Base-by-base conservation (phyloP, 2,888 invertebrate genomes). In the Mythimna impura region DNA sequence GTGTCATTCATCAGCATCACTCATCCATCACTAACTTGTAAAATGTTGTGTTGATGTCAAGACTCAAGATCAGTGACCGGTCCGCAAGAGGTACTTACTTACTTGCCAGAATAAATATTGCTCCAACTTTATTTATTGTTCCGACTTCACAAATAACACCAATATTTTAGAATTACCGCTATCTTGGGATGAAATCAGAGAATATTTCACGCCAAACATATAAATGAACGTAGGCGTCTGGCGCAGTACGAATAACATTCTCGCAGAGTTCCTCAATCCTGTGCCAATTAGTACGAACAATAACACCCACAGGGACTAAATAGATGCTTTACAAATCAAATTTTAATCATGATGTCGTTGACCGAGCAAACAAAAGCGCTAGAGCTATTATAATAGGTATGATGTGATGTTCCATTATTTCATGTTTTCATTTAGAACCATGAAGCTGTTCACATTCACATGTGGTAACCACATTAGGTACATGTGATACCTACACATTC, bases 281-380 rank as follows among this genome's bases (percentile, higher is more conserved):
- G 70, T 61, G 91, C 81, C 79, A 83, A 81, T 80, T 83, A 81
- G 71, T 80, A 79, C 84, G 88, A 90, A 92, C 93, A 94, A 94
- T 94, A 91, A 92, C 94, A 90, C 93, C 92, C 90, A 93, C 94
- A 82, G 83, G 77, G 68, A 80, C 71, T 81, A 71, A 81, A 82
- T 86, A 81, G 73, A 67, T 77, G 84, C 80, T 86, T 86, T 85
- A 86, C 86, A 87, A 87, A 89, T 89, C 85, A 86, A 87, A 88
- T 85, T 78, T 83, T 76, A 70, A 84, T 83, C 90, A 88, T 89
- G 79, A 82, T 83, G 91, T 89, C 90, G 78, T 83, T 89, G 91
- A 91, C 89, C 91, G 86, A 72, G 82, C 72, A 64, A 82, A 82
- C 66, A 84, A 62, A 74, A 57, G 65, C 40, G 62, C 65, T 77